Percentiles rank a stretch among this genome's conserved stretches.
Conservation (phyloP, 1,140 invertebrate species). For the Leptinotarsa texana region DNA sequence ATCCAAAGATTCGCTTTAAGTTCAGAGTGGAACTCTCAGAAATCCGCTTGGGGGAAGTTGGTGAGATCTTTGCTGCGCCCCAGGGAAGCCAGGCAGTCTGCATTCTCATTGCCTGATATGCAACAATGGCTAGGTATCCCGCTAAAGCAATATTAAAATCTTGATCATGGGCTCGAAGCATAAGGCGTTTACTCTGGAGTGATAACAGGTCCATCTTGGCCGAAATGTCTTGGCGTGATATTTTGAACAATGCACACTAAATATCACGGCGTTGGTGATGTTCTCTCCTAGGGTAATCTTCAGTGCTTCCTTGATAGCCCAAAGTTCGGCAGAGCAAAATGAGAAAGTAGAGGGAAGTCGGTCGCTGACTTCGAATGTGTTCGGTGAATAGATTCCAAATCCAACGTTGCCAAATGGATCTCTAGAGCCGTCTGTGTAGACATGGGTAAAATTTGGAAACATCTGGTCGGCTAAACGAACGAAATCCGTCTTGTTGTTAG, state of each 20-base stretch:
- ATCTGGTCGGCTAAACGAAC: neutral
- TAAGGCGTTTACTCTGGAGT: too few relatives aligned
- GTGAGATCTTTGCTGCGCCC: too few relatives aligned
- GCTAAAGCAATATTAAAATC: too few relatives aligned
- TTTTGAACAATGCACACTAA: neutral
- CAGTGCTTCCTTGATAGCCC: conserved; percentile 26
- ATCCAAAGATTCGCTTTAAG: too few relatives aligned
- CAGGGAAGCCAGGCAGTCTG: too few relatives aligned
- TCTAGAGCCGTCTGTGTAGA: conserved; percentile 33
- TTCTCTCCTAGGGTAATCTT: neutral
- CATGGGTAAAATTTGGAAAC: neutral
- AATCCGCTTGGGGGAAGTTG: too few relatives aligned
- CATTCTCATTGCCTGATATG: too few relatives aligned
- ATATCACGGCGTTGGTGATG: conserved; percentile 6
- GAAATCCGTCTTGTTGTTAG: conserved; percentile 10
- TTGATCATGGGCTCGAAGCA: too few relatives aligned
- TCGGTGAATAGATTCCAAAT: conserved; percentile 14
- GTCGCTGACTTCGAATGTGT: conserved; percentile 11
- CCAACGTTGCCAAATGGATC: neutral
- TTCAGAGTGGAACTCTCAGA: too few relatives aligned
- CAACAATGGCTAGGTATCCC: too few relatives aligned
- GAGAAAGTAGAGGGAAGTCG: conserved; percentile 5
- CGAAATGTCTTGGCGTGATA: too few relatives aligned
- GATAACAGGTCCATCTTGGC: too few relatives aligned
- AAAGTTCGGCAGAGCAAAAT: conserved; percentile 29